Evolutionary conservation across 2,113 vertebrate species (phyloP), one percentile per base, ranked within the genome.

Genomic region (Onychostoma macrolepis): DNA sequence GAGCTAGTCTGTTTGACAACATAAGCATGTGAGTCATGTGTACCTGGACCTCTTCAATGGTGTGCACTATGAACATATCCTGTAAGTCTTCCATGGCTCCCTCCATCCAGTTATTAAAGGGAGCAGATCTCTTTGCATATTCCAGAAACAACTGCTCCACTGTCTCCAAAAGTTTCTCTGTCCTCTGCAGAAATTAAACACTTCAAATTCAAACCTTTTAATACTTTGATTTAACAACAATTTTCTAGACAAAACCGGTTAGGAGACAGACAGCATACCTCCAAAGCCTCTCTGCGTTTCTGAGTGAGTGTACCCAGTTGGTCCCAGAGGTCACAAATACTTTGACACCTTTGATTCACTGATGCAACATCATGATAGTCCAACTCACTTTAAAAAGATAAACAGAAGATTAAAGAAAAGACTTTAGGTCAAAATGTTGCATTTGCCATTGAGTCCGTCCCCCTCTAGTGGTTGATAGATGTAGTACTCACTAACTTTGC

Each of bases 321-420:
- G 93, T 99, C 98, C 98, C 98, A 99, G 92, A 98, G 95, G 93
- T 99, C 98, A 90, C 98, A 99, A 90, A 99, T 99, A 88, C 96
- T 97, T 94, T 99, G 98, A 92, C 98, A 99, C 71, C 97, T 96
- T 53, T 96, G 96, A 90, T 99, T 99, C 85, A 99, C 93, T 88
- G 96, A 96, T 89, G 96, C 97, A 72, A 98, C 97, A n/a, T 98
- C 97, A 0, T 99, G 94, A 89, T 98, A 99, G 88, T 99, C 98
- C 94, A 99, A 92, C 89, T 99, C 98, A 93, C 95, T 96, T 85
- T 72, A 24, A 17, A 50, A 77, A 45, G 10, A 10, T 75, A 30
- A 43, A 53, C n/a, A 85, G 9, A 78, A 72, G 38, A 75, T 5
- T 45, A 38, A 82, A 21, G 41, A 53, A 53, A 53, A 21, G 17